Evolutionary conservation across 23 tunicate species (phyloP).

Genomic region (Styela plicata): DNA sequence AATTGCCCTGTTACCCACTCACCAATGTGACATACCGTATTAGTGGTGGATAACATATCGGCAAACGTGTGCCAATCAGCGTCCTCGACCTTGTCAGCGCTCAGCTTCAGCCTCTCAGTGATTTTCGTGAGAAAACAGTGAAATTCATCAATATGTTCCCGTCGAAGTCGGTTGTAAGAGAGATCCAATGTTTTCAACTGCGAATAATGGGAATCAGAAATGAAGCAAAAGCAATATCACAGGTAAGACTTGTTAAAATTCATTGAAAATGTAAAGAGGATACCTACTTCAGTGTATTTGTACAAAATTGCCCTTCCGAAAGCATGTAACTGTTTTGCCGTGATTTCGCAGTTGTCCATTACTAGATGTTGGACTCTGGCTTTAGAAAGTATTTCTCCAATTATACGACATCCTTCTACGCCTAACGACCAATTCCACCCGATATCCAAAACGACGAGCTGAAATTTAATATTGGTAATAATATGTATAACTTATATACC

Average conservation of each 20-base stretch:
- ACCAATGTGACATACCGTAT: neutral
- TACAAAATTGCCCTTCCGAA: neutral
- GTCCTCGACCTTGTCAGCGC: neutral
- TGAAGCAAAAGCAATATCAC: neutral
- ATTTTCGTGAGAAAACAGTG: neutral
- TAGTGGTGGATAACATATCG: neutral
- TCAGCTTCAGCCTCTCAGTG: neutral
- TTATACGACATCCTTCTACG: neutral
- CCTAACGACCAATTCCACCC: conserved; percentile 2
- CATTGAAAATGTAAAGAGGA: neutral
- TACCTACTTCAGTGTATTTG: neutral
- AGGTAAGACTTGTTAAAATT: no score
- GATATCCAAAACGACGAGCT: neutral
- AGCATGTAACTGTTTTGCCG: neutral
- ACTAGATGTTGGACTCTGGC: neutral
- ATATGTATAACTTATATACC: no score
- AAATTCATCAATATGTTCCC: conserved; percentile 5
- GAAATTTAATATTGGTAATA: no score
- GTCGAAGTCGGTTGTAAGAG: neutral
- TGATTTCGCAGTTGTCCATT: conserved; percentile 9
- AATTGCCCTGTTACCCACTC: no score
- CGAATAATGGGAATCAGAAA: neutral
- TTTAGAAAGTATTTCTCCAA: conserved; percentile 6
- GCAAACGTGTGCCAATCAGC: neutral
- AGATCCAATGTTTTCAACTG: conserved; percentile 9